Conservation (phyloP, 35 echinoderm and acorn worm genomes). For the Patiria miniata region DNA sequence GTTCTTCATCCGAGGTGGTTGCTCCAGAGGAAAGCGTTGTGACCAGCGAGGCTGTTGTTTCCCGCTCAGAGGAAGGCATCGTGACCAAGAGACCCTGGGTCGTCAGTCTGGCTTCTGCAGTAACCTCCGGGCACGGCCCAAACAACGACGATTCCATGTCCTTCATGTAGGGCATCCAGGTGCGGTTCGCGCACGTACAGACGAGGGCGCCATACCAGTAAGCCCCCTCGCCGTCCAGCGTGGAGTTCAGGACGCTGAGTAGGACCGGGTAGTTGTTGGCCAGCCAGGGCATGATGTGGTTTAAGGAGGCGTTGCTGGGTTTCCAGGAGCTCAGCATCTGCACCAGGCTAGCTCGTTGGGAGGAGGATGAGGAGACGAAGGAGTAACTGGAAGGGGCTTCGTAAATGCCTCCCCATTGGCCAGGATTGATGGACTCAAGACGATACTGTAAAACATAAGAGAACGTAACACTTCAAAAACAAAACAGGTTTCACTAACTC, state of each 20-base stretch:
- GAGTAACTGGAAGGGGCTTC: conserved; percentile 58
- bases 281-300: conserved; percentile 78
- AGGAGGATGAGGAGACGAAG: conserved; percentile 28
- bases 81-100: not conserved
- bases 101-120: not conserved
- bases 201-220: conserved; percentile 49
- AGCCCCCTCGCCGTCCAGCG: not conserved
- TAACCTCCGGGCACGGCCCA: not conserved
- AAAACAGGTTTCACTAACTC: not conserved
- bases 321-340: conserved; percentile 65
- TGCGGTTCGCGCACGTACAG: conserved; percentile 37
- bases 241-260: conserved; percentile 38
- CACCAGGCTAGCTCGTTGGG: conserved; percentile 51
- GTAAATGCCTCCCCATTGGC: conserved; percentile 74
- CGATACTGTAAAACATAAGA: conserved; percentile 70
- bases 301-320: conserved; percentile 37
- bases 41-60: not conserved
- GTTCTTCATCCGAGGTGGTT: not conserved
- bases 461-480: no score
- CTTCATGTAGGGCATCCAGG: conserved; percentile 59
- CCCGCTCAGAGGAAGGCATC: not conserved
- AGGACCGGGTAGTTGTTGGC: conserved; percentile 29
- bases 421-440: conserved; percentile 57
- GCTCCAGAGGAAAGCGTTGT: no score
- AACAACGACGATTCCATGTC: not conserved